phyloP scores from a whole-genome alignment of 2,888 invertebrate genomes.

The Theretra japonica region DNA sequence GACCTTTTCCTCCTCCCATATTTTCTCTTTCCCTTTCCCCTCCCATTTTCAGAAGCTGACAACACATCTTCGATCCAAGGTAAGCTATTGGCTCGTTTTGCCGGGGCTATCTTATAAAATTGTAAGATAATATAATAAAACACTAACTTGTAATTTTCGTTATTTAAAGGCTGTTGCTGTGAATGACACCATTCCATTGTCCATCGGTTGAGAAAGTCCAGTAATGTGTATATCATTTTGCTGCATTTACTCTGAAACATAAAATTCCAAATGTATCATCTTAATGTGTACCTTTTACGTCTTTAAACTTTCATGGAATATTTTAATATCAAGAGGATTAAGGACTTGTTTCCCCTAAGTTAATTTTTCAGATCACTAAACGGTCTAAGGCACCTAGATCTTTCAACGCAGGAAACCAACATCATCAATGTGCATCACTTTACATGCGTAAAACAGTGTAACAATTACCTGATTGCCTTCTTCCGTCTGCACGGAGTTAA shows the following conservation, averaged over 20 bases:
- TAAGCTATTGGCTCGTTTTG: no score
- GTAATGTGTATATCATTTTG: slow-evolving; percentile 88
- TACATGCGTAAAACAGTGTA: no score
- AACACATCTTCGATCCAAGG: no score
- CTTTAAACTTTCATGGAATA: background rate
- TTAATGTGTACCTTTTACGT: background rate
- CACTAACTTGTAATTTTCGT: slow-evolving; percentile 77
- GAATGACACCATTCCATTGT: slow-evolving; percentile 86
- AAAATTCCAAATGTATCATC: background rate
- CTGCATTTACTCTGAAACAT: slow-evolving; percentile 84
- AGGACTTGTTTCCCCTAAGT: no score
- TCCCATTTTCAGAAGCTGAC: no score
- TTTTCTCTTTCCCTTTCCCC: no score
- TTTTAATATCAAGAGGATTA: no score
- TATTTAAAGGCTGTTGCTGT: slow-evolving; percentile 69
- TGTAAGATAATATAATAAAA: background rate
- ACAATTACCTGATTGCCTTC: slow-evolving; percentile 76
- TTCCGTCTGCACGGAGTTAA: slow-evolving; percentile 71
- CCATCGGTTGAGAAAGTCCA: slow-evolving; percentile 92
- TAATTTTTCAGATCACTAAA: no score
- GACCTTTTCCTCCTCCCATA: no score
- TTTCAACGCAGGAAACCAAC: no score
- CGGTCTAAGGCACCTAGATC: no score
- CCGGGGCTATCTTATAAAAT: background rate
- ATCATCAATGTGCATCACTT: no score